A percentile compares a stretch with the other conserved stretches of the same genome.
phyloP scores from a whole-genome alignment of 2,113 vertebrate genomes.

The Vanacampus margaritifer region DNA sequence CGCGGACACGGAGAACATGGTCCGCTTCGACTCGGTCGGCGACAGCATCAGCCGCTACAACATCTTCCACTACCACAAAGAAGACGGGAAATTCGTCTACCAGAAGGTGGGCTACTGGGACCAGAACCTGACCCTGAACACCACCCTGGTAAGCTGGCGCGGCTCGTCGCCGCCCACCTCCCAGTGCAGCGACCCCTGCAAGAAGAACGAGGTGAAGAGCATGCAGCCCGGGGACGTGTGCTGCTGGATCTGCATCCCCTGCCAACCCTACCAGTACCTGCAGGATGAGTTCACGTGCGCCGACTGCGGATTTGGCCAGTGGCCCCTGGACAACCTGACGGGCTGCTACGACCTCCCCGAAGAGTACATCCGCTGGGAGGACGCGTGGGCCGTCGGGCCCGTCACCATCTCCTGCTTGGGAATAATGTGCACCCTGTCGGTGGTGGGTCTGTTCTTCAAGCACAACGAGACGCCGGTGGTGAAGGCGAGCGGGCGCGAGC shows the following conservation, averaged over 20 bases:
- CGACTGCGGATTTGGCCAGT: conserved; percentile 89
- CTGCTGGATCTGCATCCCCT: conserved; percentile 97
- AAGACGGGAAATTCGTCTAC: conserved; percentile 81
- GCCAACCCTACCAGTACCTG: conserved; percentile 91
- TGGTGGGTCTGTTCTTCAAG: conserved; percentile 85
- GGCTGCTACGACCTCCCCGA: conserved; percentile 93
- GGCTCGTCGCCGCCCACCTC: conserved; percentile 79
- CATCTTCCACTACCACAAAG: conserved; percentile 89
- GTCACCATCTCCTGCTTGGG: conserved; percentile 93
- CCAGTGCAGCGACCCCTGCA: conserved; percentile 96
- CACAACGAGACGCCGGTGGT: conserved; percentile 92
- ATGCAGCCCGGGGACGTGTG: conserved; percentile 98
- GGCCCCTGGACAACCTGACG: conserved; percentile 87
- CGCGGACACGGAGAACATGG: conserved; percentile 78
- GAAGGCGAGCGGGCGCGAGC: conserved; percentile 93
- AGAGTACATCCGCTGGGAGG: conserved; percentile 94
- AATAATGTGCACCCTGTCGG: conserved; percentile 87
- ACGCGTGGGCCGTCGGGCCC: conserved; percentile 91
- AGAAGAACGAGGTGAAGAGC: conserved; percentile 93
- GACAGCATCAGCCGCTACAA: conserved; percentile 97
- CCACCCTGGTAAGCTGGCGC: conserved; percentile 82
- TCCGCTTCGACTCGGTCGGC: conserved; percentile 86
- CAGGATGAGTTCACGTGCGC: conserved; percentile 91
- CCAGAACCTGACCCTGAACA: conserved; percentile 86
- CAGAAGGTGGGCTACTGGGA: conserved; percentile 96